Evolutionary conservation across 2,113 vertebrate genomes (phyloP), one percentile per base, ranked within the genome.

Genomic region (Petrocephalus microphthalmus): DNA sequence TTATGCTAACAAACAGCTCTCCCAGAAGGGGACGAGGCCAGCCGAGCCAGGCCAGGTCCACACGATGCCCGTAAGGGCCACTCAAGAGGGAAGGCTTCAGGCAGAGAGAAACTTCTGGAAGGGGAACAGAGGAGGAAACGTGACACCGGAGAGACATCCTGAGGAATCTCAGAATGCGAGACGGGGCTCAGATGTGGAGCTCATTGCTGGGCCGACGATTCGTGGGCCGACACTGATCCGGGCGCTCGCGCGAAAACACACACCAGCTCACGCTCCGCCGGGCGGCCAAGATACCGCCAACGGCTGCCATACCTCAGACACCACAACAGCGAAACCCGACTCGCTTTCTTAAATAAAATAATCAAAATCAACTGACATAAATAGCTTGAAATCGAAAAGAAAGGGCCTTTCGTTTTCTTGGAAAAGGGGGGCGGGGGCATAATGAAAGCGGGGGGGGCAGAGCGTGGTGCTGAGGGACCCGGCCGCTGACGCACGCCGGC

Each of bases 311-410:
- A 85, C 49, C 84, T 85, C 25, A 54, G 84, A 54, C 49, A 53
- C 54, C 49, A 19, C 49, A 53, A 56, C 84, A 54, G 6, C 49
- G 84, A 85, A 85, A 56, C 84, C 84, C 4, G 52, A 85, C 5
- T 85, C 84, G 5, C 25, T 25, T 53, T 33, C 51, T 53, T 53
- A 85, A 85, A 54, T 54, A 53, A 54, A 85, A 85, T 84, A 84
- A 84, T 84, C 42, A 84, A 84, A 84, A 84, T 84, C 82, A 25
- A 49, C 45, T 84, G 45, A 84, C 45, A 84, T 51, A 52, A 78
- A 78, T 33, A 78, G 71, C 71, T 42, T 78, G 71, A 78, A 78
- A 78, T 78, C 29, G 2, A 19, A 78, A 33, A 78, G 33, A 78
- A 84, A 84, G 45, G 47, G 22, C 1, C n/a, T 33, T 54, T 85